A percentile compares a stretch with the other conserved stretches of the same genome.
These are phyloP conservation scores for Drosophila planitibia DNA, from an alignment of 2,888 invertebrate species.

Conservation along the genomic window DNA sequence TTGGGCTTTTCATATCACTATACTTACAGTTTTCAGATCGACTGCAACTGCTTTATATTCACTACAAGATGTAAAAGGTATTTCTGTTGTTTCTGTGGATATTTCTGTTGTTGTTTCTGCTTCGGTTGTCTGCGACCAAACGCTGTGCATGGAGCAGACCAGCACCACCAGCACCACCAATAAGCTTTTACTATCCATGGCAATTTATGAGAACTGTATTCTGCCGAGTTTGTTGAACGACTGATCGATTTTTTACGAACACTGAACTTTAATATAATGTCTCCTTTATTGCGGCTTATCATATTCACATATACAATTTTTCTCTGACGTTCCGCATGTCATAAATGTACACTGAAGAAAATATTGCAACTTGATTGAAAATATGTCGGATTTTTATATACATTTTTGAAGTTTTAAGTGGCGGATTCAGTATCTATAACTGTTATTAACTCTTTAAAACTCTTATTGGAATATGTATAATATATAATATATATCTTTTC, in stretches of 20 bases:
- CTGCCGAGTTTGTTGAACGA: neutral
- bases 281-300: constrained; percentile 18
- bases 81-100: neutral
- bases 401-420: neutral
- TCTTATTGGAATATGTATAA: neutral
- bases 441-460: neutral
- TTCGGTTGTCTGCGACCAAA: constrained; percentile 13
- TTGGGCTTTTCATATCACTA: too few species aligned
- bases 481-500: too few species aligned
- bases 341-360: constrained; percentile 11
- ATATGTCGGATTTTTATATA: neutral
- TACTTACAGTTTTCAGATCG: constrained; percentile 39
- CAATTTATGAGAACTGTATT: neutral
- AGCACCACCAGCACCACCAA: constrained; percentile 28
- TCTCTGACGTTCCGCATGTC: neutral
- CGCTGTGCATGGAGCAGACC: constrained; percentile 10
- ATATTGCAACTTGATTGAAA: neutral
- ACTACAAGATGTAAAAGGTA: neutral
- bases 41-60: neutral
- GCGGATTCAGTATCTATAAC: neutral
- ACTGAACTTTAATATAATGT: constrained; percentile 18
- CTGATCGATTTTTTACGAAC: constrained; percentile 12
- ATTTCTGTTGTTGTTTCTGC: neutral
- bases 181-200: constrained; percentile 21
- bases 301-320: neutral